Evolutionary conservation across 1,140 invertebrate genomes (phyloP).

Genomic region (Cepaea nemoralis): DNA sequence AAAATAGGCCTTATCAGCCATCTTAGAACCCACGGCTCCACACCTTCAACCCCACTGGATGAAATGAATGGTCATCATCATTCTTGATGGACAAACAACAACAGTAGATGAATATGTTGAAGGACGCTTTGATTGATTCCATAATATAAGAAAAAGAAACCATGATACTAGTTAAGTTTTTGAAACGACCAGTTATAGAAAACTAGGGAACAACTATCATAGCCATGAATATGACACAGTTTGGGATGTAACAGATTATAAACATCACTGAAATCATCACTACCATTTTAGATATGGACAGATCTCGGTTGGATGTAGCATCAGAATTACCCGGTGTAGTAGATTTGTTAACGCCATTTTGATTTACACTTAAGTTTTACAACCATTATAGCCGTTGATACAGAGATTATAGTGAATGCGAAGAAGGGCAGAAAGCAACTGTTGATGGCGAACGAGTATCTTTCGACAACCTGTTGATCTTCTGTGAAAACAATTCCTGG

Average conservation of each 20-base stretch:
- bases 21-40: too few relatives aligned
- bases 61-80: too few relatives aligned
- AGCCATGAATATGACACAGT: slow-evolving; percentile 19
- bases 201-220: not conserved
- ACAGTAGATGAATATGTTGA: too few relatives aligned
- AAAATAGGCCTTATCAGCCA: too few relatives aligned
- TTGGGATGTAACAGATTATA: slow-evolving; percentile 22
- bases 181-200: not conserved
- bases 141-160: slow-evolving; percentile 25
- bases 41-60: too few relatives aligned
- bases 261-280: slow-evolving; percentile 5
- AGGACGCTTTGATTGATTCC: slow-evolving; percentile 15
- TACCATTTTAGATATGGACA: slow-evolving; percentile 8
- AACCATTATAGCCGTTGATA: not conserved
- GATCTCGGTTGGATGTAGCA: not conserved
- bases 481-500: not conserved
- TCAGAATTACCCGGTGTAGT: not conserved
- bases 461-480: not conserved
- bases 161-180: not conserved
- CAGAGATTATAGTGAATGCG: too few relatives aligned
- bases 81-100: too few relatives aligned
- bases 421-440: not conserved
- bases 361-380: not conserved
- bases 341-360: not conserved
- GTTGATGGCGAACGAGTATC: not conserved